Evolutionary conservation across 1,140 invertebrate species (phyloP).

Genomic region (Drosophila parvula): DNA sequence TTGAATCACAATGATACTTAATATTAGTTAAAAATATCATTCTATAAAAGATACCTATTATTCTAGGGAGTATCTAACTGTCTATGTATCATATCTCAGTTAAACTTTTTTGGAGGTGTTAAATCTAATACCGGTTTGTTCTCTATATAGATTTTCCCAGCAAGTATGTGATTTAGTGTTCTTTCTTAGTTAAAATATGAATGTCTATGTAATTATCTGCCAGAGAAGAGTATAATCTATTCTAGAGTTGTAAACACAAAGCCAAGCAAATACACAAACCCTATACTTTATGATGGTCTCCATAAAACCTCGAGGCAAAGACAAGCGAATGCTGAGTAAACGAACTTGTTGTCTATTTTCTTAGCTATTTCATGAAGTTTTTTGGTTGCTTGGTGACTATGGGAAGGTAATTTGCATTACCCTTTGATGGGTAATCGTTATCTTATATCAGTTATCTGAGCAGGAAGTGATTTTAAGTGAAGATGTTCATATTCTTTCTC

Average conservation of each 20-base stretch:
- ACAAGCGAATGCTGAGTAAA: slow-evolving; percentile 16
- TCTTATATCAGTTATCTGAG: no score
- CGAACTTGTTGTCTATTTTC: slow-evolving; percentile 6
- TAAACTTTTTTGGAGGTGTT: not conserved
- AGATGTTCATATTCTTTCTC: not conserved
- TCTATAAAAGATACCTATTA: not conserved
- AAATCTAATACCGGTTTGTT: not conserved
- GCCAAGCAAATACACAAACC: slow-evolving; percentile 30
- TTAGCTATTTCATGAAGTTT: not conserved
- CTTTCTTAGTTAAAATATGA: slow-evolving; percentile 8
- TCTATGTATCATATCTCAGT: no score
- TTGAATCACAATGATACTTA: no score
- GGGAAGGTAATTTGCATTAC: slow-evolving; percentile 13
- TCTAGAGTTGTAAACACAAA: slow-evolving; percentile 11
- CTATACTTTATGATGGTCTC: slow-evolving; percentile 7
- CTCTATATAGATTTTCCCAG: not conserved
- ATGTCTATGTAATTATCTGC: slow-evolving; percentile 1
- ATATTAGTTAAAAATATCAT: not conserved
- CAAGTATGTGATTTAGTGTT: slow-evolving; percentile 11
- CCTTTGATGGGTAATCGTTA: slow-evolving; percentile 1
- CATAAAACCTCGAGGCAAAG: slow-evolving; percentile 17
- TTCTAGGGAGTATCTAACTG: not conserved
- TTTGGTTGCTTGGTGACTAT: slow-evolving; percentile 3
- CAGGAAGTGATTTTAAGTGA: not conserved
- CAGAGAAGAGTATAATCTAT: not conserved